phyloP scores from a whole-genome alignment of 1,140 invertebrate genomes.

The Scaptodrosophila lebanonensis region DNA sequence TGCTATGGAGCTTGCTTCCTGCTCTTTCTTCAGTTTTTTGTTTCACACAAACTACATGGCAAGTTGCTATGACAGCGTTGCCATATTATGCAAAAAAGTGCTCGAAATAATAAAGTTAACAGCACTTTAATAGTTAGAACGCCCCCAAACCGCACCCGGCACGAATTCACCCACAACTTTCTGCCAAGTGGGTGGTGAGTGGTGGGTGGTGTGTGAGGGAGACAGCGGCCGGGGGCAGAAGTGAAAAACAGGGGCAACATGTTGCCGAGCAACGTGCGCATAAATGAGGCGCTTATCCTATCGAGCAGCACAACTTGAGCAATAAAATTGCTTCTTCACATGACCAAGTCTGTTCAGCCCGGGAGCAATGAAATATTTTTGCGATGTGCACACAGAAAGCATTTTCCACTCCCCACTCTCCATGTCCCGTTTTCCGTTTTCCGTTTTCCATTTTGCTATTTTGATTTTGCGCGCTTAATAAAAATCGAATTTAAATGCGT shows the following conservation, averaged over 20 bases:
- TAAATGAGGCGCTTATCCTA: conserved; percentile 70
- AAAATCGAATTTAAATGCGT: conserved; percentile 74
- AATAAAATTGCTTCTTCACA: conserved; percentile 64
- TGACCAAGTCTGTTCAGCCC: background rate
- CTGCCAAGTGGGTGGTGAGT: conserved; percentile 38
- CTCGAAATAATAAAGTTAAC: conserved; percentile 75
- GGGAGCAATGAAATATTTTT: conserved; percentile 50
- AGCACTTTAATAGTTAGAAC: conserved; percentile 70
- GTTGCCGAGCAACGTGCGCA: conserved; percentile 63
- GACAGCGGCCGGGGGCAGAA: background rate
- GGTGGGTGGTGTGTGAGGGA: conserved; percentile 14
- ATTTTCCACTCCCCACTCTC: too few species aligned
- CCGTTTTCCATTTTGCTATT: conserved; percentile 70
- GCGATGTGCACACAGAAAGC: conserved; percentile 58
- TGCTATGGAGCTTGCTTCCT: conserved; percentile 16
- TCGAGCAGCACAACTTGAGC: conserved; percentile 70
- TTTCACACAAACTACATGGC: conserved; percentile 53
- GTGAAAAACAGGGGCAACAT: conserved; percentile 50
- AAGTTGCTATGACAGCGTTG: conserved; percentile 69
- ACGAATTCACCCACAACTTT: too few species aligned
- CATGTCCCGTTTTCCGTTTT: too few species aligned
- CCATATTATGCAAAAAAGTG: conserved; percentile 72
- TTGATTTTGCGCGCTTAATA: conserved; percentile 73
- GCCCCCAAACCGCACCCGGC: conserved; percentile 16
- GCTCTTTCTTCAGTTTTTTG: conserved; percentile 16